Evolutionary conservation across 1,140 invertebrate genomes (phyloP), one percentile per base, ranked within the genome.

Genomic region (Euborellia annulipes): DNA sequence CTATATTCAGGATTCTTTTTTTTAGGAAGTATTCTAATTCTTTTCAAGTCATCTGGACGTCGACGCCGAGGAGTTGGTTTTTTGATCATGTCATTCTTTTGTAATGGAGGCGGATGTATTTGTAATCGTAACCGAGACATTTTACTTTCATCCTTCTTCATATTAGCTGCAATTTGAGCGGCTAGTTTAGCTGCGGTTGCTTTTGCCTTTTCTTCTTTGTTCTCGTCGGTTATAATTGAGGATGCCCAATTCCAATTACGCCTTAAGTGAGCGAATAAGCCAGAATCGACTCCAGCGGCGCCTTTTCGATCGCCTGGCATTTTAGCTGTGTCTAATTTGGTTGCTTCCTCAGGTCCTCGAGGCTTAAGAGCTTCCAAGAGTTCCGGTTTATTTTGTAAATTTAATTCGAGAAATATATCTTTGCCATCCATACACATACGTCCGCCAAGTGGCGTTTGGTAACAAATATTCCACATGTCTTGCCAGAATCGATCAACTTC

Each of bases 401-500:
- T 27, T 19, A 67, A 62, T 46, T 72, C 70, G 2, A 74, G 49
- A 41, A 67, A 50, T 36, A 74, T 66, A 47, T 70, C 62, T 48
- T 71, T 68, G 0, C 69, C 67, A 36, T 51, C 51, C 11, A 57
- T 44, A 34, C 49, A 47, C 21, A 50, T 52, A 14, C 54, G 44
- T 13, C 48, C 52, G 14, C 58, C 58, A 55, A 47, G 42, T 19
- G 48, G 49, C 0, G 81, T 83, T 46, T 75, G 71, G 18, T 81
- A 67, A 49, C 76, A 75, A 37, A 76, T 76, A 21, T 68, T 69
- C 67, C 76, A 75, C 58, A 85, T 62, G 37, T 81, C 73, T 43
- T 69, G 69, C 84, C 84, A 87, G 58, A 81, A 86, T n/a, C 71
- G 66, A 8, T 76, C 69, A 0, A 86, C 59, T 48, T 74, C 68